Evolutionary conservation across 2,113 vertebrate species (phyloP).

Genomic region (Serilophus lunatus): DNA sequence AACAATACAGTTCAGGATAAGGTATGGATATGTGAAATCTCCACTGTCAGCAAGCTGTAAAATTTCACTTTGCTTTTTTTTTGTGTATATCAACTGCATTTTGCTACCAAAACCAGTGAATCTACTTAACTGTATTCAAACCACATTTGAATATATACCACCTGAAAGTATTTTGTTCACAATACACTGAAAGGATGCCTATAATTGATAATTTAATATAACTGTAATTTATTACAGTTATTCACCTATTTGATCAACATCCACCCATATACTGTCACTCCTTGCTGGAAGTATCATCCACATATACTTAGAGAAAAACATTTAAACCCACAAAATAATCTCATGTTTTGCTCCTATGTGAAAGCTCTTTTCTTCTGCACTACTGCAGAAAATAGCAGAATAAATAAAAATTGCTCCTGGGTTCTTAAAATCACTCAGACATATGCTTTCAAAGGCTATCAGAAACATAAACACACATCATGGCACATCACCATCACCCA

Average conservation of each 20-base stretch:
- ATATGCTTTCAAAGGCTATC: background rate
- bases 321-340: background rate
- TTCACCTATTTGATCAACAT: constrained; percentile 20
- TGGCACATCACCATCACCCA: background rate
- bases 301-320: background rate
- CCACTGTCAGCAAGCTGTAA: background rate
- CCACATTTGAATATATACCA: background rate
- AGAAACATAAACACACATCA: background rate
- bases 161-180: background rate
- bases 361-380: background rate
- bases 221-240: constrained; percentile 4
- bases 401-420: constrained; percentile 17
- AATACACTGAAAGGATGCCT: background rate
- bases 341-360: background rate
- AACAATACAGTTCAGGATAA: background rate
- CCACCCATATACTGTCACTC: background rate
- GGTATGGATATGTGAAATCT: background rate
- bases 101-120: background rate
- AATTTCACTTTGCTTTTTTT: background rate
- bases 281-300: background rate
- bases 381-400: background rate
- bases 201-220: no score
- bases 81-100: background rate
- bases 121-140: background rate
- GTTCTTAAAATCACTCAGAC: constrained; percentile 1